Conservation (phyloP, 2,888 invertebrate species). For the Amblyjoppa fuscipennis region DNA sequence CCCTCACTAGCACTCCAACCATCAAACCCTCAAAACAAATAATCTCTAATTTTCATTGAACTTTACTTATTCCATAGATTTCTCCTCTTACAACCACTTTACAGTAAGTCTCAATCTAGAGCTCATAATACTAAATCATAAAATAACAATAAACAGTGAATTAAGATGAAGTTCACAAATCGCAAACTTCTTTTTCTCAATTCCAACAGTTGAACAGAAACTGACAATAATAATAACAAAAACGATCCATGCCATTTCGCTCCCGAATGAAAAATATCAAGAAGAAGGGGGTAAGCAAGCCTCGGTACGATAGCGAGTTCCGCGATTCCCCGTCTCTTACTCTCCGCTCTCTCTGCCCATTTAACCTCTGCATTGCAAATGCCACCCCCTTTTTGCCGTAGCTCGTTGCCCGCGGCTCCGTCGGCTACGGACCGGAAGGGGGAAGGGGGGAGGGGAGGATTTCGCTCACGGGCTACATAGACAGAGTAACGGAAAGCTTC, state of each 20-base stretch:
- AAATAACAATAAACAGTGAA: no score
- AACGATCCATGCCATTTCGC: not conserved
- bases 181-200: no score
- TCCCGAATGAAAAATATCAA: not conserved
- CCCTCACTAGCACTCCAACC: no score
- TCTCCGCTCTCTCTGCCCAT: slow-evolving; percentile 77
- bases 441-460: not conserved
- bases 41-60: no score
- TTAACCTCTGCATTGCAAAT: slow-evolving; percentile 86
- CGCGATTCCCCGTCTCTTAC: slow-evolving; percentile 33
- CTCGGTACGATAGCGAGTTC: not conserved
- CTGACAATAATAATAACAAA: not conserved
- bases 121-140: no score
- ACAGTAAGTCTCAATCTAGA: no score
- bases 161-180: no score
- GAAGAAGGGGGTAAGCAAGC: slow-evolving; percentile 2
- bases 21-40: no score
- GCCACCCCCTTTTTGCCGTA: slow-evolving; percentile 82
- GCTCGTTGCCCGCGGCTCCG: slow-evolving; percentile 70
- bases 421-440: slow-evolving; percentile 26
- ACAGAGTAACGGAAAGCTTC: slow-evolving; percentile 47
- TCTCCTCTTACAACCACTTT: no score
- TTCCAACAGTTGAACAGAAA: no score
- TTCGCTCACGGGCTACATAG: slow-evolving; percentile 57
- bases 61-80: no score